Evolutionary conservation across 1,140 invertebrate genomes (phyloP).

Genomic region (Anastrepha obliqua): DNA sequence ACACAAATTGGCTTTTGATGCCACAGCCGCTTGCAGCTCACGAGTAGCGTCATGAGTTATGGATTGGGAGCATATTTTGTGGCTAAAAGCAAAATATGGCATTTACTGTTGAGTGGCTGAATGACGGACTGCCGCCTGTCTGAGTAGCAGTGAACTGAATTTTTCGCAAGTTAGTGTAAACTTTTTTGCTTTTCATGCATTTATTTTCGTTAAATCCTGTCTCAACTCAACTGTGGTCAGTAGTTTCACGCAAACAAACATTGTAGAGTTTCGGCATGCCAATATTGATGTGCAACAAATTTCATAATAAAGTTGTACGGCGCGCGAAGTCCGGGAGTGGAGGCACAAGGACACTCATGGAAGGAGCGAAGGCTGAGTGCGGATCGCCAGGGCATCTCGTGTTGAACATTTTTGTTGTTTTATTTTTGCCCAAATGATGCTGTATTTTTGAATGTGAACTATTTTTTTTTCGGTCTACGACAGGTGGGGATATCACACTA

Average conservation of each 20-base stretch:
- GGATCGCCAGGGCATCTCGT: no score
- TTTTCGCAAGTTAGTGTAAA: not conserved
- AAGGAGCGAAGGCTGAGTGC: no score
- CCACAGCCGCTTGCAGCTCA: not conserved
- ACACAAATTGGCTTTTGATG: conserved; percentile 45
- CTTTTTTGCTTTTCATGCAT: not conserved
- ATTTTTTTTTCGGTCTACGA: no score
- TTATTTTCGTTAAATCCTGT: no score
- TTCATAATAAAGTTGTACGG: not conserved
- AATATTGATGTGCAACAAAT: not conserved
- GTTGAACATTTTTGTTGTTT: no score
- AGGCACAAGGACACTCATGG: no score
- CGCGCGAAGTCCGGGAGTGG: no score
- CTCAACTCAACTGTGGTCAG: not conserved
- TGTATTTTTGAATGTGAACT: no score
- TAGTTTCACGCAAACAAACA: not conserved
- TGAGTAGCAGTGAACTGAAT: not conserved
- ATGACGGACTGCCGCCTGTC: not conserved
- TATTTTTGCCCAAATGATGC: no score
- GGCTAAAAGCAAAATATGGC: conserved; percentile 36
- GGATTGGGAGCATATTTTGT: not conserved
- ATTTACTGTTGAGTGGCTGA: not conserved
- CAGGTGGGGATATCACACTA: no score
- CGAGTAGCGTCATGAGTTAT: not conserved
- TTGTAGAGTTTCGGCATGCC: not conserved